Conservation (phyloP, 2,113 vertebrate species). For the Puffinus mauretanicus region DNA sequence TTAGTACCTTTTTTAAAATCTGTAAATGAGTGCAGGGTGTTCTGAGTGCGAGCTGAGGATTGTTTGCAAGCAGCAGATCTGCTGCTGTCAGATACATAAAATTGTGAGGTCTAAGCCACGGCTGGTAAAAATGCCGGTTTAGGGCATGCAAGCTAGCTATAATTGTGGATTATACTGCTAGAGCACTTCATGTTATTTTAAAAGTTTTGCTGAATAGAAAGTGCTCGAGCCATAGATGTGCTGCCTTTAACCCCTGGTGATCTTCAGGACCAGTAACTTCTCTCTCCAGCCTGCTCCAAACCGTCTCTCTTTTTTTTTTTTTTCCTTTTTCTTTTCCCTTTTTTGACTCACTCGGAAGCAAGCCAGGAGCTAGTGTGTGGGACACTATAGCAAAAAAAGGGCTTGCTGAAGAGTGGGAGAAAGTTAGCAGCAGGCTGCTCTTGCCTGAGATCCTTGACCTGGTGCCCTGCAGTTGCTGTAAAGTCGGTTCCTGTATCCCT, state of each 20-base stretch:
- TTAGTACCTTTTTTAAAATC: not conserved
- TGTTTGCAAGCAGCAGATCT: not conserved
- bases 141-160: not conserved
- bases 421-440: not conserved
- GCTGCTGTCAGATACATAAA: not conserved
- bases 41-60: not conserved
- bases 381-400: not conserved
- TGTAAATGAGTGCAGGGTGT: accelerated
- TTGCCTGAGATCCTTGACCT: not conserved
- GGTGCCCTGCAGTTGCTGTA: not conserved
- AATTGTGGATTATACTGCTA: not conserved
- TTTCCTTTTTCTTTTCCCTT: accelerated
- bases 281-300: not conserved
- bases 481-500: not conserved
- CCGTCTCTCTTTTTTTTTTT: accelerated
- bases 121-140: accelerated
- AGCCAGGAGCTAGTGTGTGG: not conserved
- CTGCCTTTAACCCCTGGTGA: not conserved
- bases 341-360: not conserved
- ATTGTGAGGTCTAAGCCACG: not conserved
- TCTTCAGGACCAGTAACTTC: not conserved
- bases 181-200: not conserved
- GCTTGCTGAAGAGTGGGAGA: not conserved
- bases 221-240: not conserved
- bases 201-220: not conserved